Evolutionary conservation across 1,140 invertebrate genomes (phyloP).

Genomic region (Trachymyrmex cornetzi): DNA sequence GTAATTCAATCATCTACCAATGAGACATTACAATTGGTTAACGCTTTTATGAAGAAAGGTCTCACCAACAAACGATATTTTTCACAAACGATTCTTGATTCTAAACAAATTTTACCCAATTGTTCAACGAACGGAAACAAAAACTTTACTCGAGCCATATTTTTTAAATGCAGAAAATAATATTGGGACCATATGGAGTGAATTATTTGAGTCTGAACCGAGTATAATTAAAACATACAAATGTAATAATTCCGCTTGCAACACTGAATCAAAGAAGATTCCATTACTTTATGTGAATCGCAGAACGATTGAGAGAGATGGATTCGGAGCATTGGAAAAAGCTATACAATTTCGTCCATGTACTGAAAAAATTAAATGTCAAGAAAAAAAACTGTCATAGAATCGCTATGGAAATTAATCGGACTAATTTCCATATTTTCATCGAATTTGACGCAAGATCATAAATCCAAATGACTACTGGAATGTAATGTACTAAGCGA

Average conservation of each 20-base stretch:
- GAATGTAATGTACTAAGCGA: slow-evolving; percentile 7
- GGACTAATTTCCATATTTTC: slow-evolving; percentile 8
- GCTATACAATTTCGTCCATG: neutral
- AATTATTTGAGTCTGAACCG: slow-evolving; percentile 3
- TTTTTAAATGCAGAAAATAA: slow-evolving; percentile 4
- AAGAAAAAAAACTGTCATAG: neutral
- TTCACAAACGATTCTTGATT: neutral
- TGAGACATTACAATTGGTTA: slow-evolving; percentile 7
- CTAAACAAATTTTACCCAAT: neutral
- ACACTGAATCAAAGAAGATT: neutral
- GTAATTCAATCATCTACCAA: neutral
- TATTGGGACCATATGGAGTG: slow-evolving; percentile 4
- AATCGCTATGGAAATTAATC: neutral
- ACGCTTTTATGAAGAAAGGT: slow-evolving; percentile 7
- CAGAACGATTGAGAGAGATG: slow-evolving; percentile 1
- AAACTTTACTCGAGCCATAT: slow-evolving; percentile 4
- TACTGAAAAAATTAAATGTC: neutral
- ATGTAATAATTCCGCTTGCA: slow-evolving; percentile 8
- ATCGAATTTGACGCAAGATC: neutral
- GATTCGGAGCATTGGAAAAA: slow-evolving; percentile 5
- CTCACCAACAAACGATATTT: slow-evolving; percentile 3
- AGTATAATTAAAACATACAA: slow-evolving; percentile 6
- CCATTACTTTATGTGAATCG: slow-evolving; percentile 12
- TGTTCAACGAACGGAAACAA: neutral
- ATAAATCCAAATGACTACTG: neutral